Evolutionary conservation across 2,888 invertebrate species (phyloP), one percentile per base, ranked within the genome.

Genomic region (Muscina levida): DNA sequence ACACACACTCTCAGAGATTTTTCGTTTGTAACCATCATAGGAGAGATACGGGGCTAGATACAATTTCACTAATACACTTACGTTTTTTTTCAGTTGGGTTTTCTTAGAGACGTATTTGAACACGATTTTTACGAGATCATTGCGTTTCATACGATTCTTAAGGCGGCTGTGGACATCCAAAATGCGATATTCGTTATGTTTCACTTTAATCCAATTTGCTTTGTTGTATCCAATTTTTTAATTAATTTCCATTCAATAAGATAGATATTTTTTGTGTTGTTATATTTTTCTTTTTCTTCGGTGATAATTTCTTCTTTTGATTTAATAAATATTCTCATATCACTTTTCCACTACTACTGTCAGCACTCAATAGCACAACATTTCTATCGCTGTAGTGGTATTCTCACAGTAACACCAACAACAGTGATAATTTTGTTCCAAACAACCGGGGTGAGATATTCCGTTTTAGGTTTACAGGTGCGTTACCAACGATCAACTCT

Each of bases 401-500:
- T 39, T 78, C 66, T 65, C 65, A 22, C 75, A 48, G 17, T 19
- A 56, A 53, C 73, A 76, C 42, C 42, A 44, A 70, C 24, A 44
- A 26, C 62, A 66, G 44, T 5, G 0, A 67, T 51, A 39, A 70
- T 37, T 5, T 1, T n/a, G 15, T n/a, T 48, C 31, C 59, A 72
- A 67, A 56, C 46, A 67, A 22, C 74, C 76, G 73, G 66, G 46
- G 68, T 56, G 72, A 72, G 39, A 37, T 81, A 82, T 82, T 82
- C 80, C 74, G 82, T 80, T 77, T 74, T 46, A 51, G 77, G 75
- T 71, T 78, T 84, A 77, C 90, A 90, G 90, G 90, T 90, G 90
- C 87, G 87, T 86, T 86, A 84, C 83, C 87, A 84, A 89, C 87
- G 89, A 89, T 90, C 88, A 89, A 88, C 88, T 87, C 87, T 89